A percentile compares a stretch with the other conserved stretches of the same genome.
These are phyloP conservation scores for Hemibagrus wyckioides DNA, from an alignment of 2,113 vertebrate species.

Conservation along the genomic window DNA sequence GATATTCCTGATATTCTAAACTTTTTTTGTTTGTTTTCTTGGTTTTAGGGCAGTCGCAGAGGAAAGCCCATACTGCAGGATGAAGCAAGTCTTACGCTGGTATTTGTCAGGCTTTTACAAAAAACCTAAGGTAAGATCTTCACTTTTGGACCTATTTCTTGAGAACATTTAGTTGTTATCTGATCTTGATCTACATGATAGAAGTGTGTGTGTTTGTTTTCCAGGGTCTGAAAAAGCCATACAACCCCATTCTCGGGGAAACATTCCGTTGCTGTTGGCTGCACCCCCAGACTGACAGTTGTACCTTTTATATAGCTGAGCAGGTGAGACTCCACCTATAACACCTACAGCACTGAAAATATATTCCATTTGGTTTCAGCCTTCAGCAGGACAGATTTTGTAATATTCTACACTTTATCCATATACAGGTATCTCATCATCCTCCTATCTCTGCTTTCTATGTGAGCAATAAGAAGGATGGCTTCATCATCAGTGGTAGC, in stretches of 20 bases:
- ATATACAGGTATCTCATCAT: conserved; percentile 90
- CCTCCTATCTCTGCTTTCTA: conserved; percentile 95
- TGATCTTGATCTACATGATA: background rate
- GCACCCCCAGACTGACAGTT: conserved; percentile 90
- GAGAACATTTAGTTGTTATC: background rate
- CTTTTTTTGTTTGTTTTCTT: background rate
- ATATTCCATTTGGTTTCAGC: background rate
- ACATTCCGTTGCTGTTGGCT: conserved; percentile 95
- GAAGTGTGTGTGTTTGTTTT: conserved; percentile 1
- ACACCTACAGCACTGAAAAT: background rate
- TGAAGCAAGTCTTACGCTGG: conserved; percentile 90
- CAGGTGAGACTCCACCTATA: conserved; percentile 75
- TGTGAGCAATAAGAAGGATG: conserved; percentile 92
- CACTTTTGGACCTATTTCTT: background rate
- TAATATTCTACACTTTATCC: background rate
- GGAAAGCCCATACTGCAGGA: conserved; percentile 83
- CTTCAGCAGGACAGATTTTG: background rate
- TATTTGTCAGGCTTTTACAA: conserved; percentile 96
- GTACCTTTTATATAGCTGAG: conserved; percentile 94
- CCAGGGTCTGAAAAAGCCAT: conserved; percentile 97
- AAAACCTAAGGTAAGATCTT: conserved; percentile 87
- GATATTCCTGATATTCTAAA: background rate
- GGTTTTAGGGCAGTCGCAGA: conserved; percentile 78
- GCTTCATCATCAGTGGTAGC: conserved; percentile 90
- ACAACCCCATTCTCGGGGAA: conserved; percentile 95